Evolutionary conservation across 2,888 invertebrate species (phyloP), one percentile per base, ranked within the genome.

Genomic region (Plusia festucae): DNA sequence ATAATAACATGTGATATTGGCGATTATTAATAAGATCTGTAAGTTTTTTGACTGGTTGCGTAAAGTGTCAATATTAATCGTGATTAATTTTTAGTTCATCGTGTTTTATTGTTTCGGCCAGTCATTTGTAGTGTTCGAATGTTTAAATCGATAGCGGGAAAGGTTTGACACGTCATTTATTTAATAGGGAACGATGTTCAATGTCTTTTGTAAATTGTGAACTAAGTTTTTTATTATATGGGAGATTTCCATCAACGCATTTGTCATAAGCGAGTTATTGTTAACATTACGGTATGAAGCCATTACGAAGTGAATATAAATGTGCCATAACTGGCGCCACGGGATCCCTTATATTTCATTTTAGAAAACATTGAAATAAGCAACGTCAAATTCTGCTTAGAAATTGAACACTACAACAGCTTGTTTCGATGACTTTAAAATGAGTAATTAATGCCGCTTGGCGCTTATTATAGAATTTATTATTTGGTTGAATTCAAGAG

Each of bases 31-130:
- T 82, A 82, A 82, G 87, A 86, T 81, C 79, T 74, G 77, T 83
- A 77, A 76, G 71, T 82, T 86, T 88, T 91, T 88, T 85, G 88
- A 87, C 70, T 86, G 84, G 85, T 89, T 90, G 91, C 89, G 92
- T 93, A 92, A 93, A 93, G 87, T 91, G 92, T 90, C 92, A 93
- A 92, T 93, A 93, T 91, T 89, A 89, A 89, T 87, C 82, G 87
- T 91, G 91, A 93, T 93, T 93, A 90, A 90, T 91, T 85, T 86
- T 66, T 62, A 56, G 52, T 53, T 64, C 49, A 65, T 46, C 53
- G 7, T 67, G 46, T 57, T 68, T 65, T 65, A 66, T 63, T 64
- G 53, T 63, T 61, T 30, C 60, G 49, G 60, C 7, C 44, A 30
- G 57, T 65, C 49, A 65, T 69, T 80, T 74, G 67, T 77, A 16